A percentile compares a stretch with the other conserved stretches of the same genome.
Conservation (phyloP, 2,888 invertebrate genomes). For the Leptopilina syphax region DNA sequence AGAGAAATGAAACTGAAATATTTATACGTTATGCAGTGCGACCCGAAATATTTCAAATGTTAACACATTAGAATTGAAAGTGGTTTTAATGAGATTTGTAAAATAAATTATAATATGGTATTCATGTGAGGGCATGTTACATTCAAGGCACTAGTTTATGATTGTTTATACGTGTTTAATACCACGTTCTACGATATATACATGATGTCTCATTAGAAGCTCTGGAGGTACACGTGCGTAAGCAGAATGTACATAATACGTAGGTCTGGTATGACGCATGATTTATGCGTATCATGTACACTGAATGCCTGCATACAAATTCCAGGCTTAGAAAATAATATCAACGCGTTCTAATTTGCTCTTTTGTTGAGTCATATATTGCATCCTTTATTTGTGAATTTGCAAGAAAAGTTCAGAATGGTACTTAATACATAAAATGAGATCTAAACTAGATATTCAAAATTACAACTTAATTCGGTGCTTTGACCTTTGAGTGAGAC, state of each 20-base stretch:
- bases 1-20: no score
- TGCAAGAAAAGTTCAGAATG: no score
- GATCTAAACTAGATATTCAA: no score
- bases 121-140: neutral
- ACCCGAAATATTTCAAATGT: neutral
- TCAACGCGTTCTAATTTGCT: no score
- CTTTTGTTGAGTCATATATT: no score
- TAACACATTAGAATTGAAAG: neutral
- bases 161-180: constrained; percentile 33
- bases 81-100: neutral
- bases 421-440: no score
- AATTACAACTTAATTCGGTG: no score
- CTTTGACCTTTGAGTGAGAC: no score
- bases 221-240: constrained; percentile 35
- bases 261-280: constrained; percentile 33
- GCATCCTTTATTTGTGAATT: no score
- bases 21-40: no score
- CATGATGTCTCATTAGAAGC: constrained; percentile 29
- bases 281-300: constrained; percentile 39
- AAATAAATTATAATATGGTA: constrained; percentile 21
- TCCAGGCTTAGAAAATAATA: constrained; percentile 24
- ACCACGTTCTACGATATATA: constrained; percentile 22
- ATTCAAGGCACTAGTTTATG: constrained; percentile 11
- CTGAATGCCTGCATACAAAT: constrained; percentile 3
- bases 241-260: constrained; percentile 28